phyloP scores from a whole-genome alignment of 2,797 vertebrate genomes.

The Jordanella pulchra region DNA sequence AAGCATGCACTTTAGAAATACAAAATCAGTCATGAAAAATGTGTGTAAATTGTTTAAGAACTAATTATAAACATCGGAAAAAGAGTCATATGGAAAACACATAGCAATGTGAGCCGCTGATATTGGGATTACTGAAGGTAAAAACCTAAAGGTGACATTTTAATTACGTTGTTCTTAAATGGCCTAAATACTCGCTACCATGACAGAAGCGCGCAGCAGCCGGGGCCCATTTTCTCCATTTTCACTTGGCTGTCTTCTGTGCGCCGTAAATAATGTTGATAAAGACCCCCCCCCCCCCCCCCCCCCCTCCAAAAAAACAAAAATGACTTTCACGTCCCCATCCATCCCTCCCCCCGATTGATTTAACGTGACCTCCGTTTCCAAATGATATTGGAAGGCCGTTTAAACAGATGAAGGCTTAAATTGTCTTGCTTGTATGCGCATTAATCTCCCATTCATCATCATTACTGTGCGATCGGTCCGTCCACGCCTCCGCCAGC shows the following conservation, averaged over 20 bases:
- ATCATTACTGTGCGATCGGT: conserved; percentile 97
- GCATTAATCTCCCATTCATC: conserved; percentile 99
- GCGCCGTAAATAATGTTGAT: conserved; percentile 95
- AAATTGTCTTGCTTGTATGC: conserved; percentile 98
- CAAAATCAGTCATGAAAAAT: neutral
- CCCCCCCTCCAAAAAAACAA: conserved; percentile 65
- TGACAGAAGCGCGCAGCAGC: conserved; percentile 55
- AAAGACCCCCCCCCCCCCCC: conserved; percentile 76
- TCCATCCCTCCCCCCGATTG: conserved; percentile 79
- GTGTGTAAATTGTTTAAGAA: neutral
- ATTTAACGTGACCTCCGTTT: conserved; percentile 98
- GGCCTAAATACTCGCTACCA: conserved; percentile 17
- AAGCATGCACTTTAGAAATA: neutral
- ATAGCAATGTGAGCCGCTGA: neutral
- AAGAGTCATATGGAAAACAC: too few relatives aligned
- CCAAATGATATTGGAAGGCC: conserved; percentile 97
- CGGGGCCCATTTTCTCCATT: conserved; percentile 52
- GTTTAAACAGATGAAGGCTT: conserved; percentile 99
- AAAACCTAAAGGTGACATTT: conserved; percentile 12
- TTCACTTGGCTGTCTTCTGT: conserved; percentile 72
- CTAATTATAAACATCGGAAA: neutral
- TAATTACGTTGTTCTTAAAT: conserved; percentile 16
- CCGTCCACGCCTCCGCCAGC: conserved; percentile 90
- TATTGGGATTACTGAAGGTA: conserved; percentile 2
- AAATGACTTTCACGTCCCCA: conserved; percentile 95